A percentile compares a stretch with the other conserved stretches of the same genome.
phyloP scores from a whole-genome alignment of 2,113 vertebrate species.

The Pygoscelis adeliae region DNA sequence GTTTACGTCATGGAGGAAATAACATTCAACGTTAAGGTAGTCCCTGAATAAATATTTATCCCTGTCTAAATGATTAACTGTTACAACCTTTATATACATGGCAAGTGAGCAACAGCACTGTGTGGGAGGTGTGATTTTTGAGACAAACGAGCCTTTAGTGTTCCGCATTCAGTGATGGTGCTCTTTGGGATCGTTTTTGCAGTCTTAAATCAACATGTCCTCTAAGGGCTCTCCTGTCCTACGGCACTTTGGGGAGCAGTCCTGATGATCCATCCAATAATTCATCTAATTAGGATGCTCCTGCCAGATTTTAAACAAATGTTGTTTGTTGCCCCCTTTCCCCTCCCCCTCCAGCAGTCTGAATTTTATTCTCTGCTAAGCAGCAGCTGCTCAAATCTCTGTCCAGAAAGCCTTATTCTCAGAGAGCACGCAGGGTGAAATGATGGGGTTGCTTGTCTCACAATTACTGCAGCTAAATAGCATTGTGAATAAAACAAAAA shows the following conservation, averaged over 20 bases:
- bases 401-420: constrained; percentile 45
- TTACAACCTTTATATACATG: constrained; percentile 23
- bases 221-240: constrained; percentile 16
- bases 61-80: constrained; percentile 51
- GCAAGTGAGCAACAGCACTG: not conserved
- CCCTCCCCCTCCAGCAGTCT: not conserved
- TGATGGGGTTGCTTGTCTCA: constrained; percentile 16
- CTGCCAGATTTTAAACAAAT: constrained; percentile 63
- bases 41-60: constrained; percentile 76
- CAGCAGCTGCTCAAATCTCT: constrained; percentile 65
- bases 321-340: constrained; percentile 48
- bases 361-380: constrained; percentile 46
- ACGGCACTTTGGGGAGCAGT: not conserved
- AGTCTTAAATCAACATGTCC: not conserved
- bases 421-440: not conserved
- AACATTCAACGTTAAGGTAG: constrained; percentile 98
- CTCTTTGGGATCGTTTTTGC: not conserved
- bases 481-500: not conserved
- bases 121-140: constrained; percentile 52
- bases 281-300: constrained; percentile 43
- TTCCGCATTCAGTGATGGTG: not conserved
- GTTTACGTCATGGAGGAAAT: constrained; percentile 99
- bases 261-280: constrained; percentile 33
- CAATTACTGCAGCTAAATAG: not conserved
- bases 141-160: not conserved